Evolutionary conservation across 2,888 invertebrate species (phyloP), one percentile per base, ranked within the genome.

Genomic region (Drosophila diplacantha): DNA sequence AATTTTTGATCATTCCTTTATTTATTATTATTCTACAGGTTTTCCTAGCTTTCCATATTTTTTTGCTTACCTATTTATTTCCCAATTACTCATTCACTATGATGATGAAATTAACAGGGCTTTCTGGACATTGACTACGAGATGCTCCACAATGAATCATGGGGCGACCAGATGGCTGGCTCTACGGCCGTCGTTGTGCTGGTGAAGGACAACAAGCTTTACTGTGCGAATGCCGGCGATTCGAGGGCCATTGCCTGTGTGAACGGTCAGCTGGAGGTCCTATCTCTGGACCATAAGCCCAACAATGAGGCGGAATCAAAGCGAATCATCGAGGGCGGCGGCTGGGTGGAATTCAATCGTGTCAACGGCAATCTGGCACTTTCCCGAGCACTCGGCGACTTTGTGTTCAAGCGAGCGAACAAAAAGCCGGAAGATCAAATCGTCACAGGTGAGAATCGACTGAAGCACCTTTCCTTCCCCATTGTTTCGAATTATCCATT

Each of bases 311-410:
- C 91, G 39, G 99, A 99, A 89, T 91, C 94, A 18, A 92, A 94
- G 65, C 91, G 99, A 76, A 99, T 99, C 77, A 92, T 91, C 34
- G 95, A 96, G 2, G 99, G 98, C 34, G 99, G 99, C 5, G 99
- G 99, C 50, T 99, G 95, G 94, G 98, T 99, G 2, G 97, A 98
- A 87, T 94, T 95, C 78, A 98, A 98, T 90, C 91, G 98, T 75
- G 99, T 99, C n/a, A 99, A 99, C 89, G 99, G 99, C 2, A 97
- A 97, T 89, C 90, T 99, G 72, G 99, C 99, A 2, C 90, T 99
- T 49, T 98, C 98, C 2, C 91, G 99, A 73, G 99, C 99, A 0
- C 90, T 99, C 2, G 99, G 99, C 0, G 99, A 99, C 89, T 99
- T 97, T 88, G 93, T 95, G 63, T 99, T 98, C 89, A 99, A 99